phyloP scores from a whole-genome alignment of 2,888 invertebrate species.

The Drosophila melanosoma region DNA sequence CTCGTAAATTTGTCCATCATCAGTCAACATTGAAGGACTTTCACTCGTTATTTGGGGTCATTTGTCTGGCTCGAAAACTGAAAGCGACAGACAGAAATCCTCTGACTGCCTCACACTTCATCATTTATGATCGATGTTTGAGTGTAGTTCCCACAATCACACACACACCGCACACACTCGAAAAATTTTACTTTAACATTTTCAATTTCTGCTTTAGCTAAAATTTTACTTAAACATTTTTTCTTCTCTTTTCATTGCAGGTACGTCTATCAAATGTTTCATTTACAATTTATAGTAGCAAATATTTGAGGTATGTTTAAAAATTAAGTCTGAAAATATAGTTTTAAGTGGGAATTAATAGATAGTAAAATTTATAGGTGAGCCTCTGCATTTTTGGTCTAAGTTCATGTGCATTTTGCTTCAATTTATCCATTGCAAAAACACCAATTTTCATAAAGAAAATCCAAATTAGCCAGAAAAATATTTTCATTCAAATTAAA shows the following conservation, averaged over 20 bases:
- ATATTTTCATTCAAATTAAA: no score
- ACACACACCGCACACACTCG: not conserved
- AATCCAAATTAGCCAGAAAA: not conserved
- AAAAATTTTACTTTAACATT: not conserved
- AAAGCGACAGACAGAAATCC: not conserved
- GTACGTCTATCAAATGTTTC: conserved; percentile 50
- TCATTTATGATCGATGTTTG: conserved; percentile 74
- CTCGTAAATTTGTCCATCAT: conserved; percentile 50
- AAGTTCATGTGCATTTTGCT: not conserved
- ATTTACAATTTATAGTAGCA: not conserved
- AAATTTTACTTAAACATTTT: not conserved
- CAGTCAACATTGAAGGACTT: conserved; percentile 51
- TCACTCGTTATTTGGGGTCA: conserved; percentile 49
- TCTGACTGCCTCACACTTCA: conserved; percentile 42
- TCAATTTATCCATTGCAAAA: not conserved
- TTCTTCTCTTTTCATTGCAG: conserved; percentile 46
- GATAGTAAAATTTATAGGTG: not conserved
- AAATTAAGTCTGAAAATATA: not conserved
- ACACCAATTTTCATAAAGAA: not conserved
- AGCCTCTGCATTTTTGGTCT: not conserved
- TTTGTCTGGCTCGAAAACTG: conserved; percentile 68
- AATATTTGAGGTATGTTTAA: conserved; percentile 17
- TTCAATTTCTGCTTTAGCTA: not conserved
- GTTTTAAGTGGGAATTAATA: not conserved
- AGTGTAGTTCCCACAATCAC: conserved; percentile 10